phyloP scores from a whole-genome alignment of 1,140 invertebrate genomes.

The Oedothorax gibbosus region DNA sequence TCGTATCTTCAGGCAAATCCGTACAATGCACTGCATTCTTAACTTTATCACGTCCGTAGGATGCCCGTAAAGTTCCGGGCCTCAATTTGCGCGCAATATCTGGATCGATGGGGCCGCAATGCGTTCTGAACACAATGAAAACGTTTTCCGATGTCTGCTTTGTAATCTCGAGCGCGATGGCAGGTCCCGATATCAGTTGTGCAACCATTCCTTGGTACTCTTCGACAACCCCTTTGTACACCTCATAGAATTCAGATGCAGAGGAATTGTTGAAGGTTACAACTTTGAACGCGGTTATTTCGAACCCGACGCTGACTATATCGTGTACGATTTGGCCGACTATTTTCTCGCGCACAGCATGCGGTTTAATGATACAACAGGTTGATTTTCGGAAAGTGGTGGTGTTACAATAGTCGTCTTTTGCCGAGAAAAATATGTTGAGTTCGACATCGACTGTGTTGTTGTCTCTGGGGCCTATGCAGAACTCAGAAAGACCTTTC shows the following conservation, averaged over 20 bases:
- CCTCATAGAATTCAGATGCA: constrained; percentile 91
- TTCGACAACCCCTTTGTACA: constrained; percentile 89
- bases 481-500: constrained; percentile 5
- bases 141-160: constrained; percentile 73
- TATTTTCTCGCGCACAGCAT: constrained; percentile 80
- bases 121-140: constrained; percentile 80
- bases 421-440: constrained; percentile 77
- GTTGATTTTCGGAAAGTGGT: constrained; percentile 77
- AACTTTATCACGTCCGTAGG: constrained; percentile 84
- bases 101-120: constrained; percentile 88
- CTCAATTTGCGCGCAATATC: constrained; percentile 86
- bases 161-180: constrained; percentile 87
- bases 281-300: constrained; percentile 82
- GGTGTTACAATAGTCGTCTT: constrained; percentile 71
- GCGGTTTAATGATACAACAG: constrained; percentile 92
- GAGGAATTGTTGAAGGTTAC: constrained; percentile 40
- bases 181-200: constrained; percentile 84
- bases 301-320: constrained; percentile 81
- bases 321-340: constrained; percentile 79
- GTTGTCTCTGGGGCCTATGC: constrained; percentile 23
- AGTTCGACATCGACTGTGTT: constrained; percentile 67
- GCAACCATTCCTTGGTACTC: constrained; percentile 88
- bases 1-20: constrained; percentile 87
- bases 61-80: constrained; percentile 84
- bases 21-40: constrained; percentile 93